A percentile compares a stretch with the other conserved stretches of the same genome.
These are phyloP conservation scores for Drosophila littoralis DNA, from an alignment of 1,140 invertebrate genomes.

Conservation along the genomic window DNA sequence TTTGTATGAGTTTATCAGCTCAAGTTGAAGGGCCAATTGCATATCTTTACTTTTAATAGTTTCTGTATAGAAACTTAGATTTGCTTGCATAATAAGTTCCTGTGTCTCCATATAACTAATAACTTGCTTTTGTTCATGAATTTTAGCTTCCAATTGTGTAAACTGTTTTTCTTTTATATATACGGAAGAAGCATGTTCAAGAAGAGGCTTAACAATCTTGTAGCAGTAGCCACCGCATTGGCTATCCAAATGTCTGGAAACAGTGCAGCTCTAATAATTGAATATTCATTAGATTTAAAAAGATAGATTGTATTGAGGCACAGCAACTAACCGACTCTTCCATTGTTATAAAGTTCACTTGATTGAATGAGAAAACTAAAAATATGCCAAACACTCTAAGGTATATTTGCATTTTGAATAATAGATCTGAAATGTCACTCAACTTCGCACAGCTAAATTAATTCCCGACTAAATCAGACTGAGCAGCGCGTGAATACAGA, in stretches of 20 bases:
- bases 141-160: not conserved
- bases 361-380: not conserved
- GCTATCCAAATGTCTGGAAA: not conserved
- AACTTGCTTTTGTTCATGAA: not conserved
- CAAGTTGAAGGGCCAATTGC: not conserved
- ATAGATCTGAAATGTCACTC: no score
- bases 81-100: no score
- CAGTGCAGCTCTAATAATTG: not conserved
- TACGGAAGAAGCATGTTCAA: not conserved
- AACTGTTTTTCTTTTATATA: not conserved
- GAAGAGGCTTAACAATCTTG: not conserved
- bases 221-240: not conserved
- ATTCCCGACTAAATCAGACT: no score
- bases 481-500: no score
- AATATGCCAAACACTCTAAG: not conserved
- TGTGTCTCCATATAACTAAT: no score
- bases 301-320: not conserved
- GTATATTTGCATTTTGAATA: not conserved
- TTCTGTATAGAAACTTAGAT: no score
- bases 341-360: not conserved
- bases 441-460: no score
- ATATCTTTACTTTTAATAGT: not conserved
- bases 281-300: not conserved
- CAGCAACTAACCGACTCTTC: not conserved
- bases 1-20: not conserved